Percentiles rank a stretch among this genome's conserved stretches.
These are phyloP conservation scores for Aspidiotus rigidus DNA, from an alignment of 2,888 invertebrate species.

Conservation along the genomic window DNA sequence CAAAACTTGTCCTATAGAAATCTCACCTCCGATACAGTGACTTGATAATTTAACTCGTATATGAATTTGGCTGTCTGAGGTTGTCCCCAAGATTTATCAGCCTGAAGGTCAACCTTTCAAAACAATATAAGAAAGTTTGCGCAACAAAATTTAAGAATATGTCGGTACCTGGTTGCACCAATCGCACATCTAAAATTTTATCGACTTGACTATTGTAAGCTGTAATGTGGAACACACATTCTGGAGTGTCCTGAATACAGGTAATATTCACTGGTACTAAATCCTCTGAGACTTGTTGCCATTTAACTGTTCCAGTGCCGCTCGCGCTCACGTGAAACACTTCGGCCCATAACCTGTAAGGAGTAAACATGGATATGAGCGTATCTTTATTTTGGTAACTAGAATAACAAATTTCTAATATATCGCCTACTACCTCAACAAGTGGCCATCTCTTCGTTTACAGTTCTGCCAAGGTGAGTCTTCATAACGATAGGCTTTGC, in stretches of 20 bases:
- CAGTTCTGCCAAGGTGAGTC: constrained; percentile 91
- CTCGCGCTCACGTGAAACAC: constrained; percentile 94
- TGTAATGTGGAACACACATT: constrained; percentile 95
- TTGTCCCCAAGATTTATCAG: too few relatives aligned
- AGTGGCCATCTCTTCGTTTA: constrained; percentile 68
- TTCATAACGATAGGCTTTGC: constrained; percentile 92
- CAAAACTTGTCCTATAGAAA: too few relatives aligned
- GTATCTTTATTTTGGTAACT: too few relatives aligned
- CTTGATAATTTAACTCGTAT: too few relatives aligned
- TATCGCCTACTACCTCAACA: constrained; percentile 59
- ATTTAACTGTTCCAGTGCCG: constrained; percentile 84
- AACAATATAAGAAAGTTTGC: too few relatives aligned
- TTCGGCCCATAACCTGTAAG: constrained; percentile 89
- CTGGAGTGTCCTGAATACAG: constrained; percentile 92
- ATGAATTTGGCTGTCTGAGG: too few relatives aligned
- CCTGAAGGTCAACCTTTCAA: too few relatives aligned
- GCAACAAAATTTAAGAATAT: neutral
- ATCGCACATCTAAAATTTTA: constrained; percentile 93
- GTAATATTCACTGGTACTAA: constrained; percentile 97
- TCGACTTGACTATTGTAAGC: constrained; percentile 98
- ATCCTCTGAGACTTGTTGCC: constrained; percentile 97
- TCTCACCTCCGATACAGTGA: too few relatives aligned
- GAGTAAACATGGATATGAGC: neutral
- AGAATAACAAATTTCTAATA: constrained; percentile 30
- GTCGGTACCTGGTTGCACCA: constrained; percentile 81